Evolutionary conservation across 2,113 vertebrate species (phyloP).

Genomic region (Phainopepla nitens): DNA sequence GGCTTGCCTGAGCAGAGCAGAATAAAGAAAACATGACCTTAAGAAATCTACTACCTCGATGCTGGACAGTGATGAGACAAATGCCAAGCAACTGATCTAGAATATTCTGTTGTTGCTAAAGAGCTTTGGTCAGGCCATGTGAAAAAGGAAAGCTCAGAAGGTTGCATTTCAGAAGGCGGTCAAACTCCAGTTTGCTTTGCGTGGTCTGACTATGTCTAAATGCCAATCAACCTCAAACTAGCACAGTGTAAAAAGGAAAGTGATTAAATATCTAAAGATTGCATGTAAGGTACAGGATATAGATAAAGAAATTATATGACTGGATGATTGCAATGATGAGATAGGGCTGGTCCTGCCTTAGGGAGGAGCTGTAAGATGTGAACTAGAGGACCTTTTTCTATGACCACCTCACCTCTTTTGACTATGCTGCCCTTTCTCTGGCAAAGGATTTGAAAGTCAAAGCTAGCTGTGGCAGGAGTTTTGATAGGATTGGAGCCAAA

Average conservation of each 20-base stretch:
- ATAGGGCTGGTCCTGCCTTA: not conserved
- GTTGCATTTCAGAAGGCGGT: not conserved
- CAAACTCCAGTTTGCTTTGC: not conserved
- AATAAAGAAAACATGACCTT: not conserved
- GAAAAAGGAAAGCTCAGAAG: not conserved
- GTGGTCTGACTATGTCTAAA: not conserved
- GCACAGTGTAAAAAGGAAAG: not conserved
- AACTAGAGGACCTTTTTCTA: not conserved
- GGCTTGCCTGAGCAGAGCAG: not conserved
- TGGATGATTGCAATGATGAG: not conserved
- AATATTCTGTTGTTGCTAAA: not conserved
- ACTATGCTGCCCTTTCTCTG: not conserved
- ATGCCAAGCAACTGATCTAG: not conserved
- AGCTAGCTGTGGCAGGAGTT: not conserved
- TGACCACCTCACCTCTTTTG: not conserved
- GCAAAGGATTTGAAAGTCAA: not conserved
- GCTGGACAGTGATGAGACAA: not conserved
- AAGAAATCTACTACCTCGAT: not conserved
- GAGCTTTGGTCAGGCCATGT: not conserved
- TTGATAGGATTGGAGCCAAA: not conserved
- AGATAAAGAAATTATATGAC: not conserved
- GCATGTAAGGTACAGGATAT: not conserved
- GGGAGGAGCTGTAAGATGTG: not conserved
- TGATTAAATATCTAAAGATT: not conserved
- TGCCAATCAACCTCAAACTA: no score